A percentile compares a stretch with the other conserved stretches of the same genome.
phyloP scores from a whole-genome alignment of 2,113 vertebrate species.

The Neopipo cinnamomea region DNA sequence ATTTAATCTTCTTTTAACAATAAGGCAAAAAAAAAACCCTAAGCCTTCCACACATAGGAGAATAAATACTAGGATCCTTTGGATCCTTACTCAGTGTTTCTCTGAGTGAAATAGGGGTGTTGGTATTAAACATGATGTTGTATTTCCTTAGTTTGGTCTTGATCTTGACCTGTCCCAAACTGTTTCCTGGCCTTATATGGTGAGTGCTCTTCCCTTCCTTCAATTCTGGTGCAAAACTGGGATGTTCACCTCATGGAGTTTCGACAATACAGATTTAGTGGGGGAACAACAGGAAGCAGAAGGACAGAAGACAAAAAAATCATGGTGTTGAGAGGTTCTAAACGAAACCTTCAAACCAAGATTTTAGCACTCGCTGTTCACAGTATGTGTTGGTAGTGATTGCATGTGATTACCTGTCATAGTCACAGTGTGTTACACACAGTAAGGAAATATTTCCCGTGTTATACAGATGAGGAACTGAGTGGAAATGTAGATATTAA shows the following conservation, averaged over 20 bases:
- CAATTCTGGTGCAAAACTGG: neutral
- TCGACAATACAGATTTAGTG: rapidly evolving
- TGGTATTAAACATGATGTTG: neutral
- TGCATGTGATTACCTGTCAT: neutral
- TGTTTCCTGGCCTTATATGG: neutral
- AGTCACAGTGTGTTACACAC: neutral
- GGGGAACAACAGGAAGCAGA: rapidly evolving
- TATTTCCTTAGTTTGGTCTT: neutral
- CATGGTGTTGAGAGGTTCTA: neutral
- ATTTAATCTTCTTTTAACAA: neutral
- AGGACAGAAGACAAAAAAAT: neutral
- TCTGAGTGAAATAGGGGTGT: neutral
- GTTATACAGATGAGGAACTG: neutral
- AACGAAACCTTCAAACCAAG: neutral
- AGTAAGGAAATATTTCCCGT: neutral
- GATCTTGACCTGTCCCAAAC: neutral
- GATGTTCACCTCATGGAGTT: neutral
- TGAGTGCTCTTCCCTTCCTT: neutral
- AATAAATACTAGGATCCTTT: neutral
- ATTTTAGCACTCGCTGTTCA: neutral
- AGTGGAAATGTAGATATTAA: neutral
- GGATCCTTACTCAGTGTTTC: neutral
- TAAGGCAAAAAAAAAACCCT: neutral
- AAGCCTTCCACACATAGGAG: neutral
- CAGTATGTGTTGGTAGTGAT: neutral